A percentile compares a stretch with the other conserved stretches of the same genome.
These are phyloP conservation scores for Diaprepes abbreviatus DNA, from an alignment of 2,888 invertebrate species.

Conservation along the genomic window DNA sequence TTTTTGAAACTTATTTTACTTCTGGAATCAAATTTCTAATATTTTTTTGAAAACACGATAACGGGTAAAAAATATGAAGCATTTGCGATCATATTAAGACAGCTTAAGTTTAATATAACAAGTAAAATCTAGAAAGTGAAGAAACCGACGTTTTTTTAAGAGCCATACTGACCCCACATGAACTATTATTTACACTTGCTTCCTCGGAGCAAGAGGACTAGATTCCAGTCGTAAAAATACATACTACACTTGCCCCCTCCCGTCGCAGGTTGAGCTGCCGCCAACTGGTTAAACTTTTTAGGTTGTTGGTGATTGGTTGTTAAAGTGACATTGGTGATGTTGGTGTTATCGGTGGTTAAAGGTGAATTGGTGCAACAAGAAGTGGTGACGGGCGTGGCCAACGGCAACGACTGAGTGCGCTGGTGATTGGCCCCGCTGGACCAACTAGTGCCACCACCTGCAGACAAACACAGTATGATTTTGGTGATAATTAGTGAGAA, in stretches of 20 bases:
- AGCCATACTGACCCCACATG: too few species aligned
- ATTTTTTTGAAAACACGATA: too few species aligned
- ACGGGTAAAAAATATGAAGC: too few species aligned
- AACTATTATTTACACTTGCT: too few species aligned
- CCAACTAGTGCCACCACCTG: constrained; percentile 62
- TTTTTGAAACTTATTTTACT: too few species aligned
- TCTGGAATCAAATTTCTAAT: too few species aligned
- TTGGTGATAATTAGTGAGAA: neutral
- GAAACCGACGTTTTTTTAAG: too few species aligned
- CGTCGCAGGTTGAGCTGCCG: constrained; percentile 13
- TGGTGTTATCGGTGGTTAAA: constrained; percentile 48
- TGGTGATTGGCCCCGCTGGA: constrained; percentile 70
- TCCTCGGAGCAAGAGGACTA: too few species aligned
- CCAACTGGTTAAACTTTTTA: constrained; percentile 46
- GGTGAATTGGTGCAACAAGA: constrained; percentile 42
- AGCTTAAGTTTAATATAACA: too few species aligned
- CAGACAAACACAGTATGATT: constrained; percentile 26
- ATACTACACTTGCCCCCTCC: constrained; percentile 47
- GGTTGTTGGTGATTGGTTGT: constrained; percentile 40
- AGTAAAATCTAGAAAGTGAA: too few species aligned
- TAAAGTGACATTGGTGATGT: constrained; percentile 40
- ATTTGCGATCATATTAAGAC: too few species aligned
- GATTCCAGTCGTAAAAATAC: constrained; percentile 18
- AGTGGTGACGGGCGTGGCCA: constrained; percentile 65
- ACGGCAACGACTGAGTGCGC: constrained; percentile 79